Evolutionary conservation across 2,888 invertebrate genomes (phyloP), one percentile per base, ranked within the genome.

Genomic region (Tachina fera): DNA sequence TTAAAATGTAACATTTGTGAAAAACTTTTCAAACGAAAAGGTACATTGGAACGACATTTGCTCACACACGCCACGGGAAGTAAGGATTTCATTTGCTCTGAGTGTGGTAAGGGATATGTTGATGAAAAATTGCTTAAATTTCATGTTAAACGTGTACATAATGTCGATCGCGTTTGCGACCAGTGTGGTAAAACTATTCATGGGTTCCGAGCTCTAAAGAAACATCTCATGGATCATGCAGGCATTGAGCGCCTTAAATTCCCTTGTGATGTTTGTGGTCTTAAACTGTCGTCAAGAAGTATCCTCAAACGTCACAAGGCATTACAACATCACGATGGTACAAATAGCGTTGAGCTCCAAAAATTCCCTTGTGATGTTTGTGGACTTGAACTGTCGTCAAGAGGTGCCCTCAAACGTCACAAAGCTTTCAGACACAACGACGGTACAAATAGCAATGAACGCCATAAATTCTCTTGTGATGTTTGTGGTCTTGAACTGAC

Each of bases 41-140:
- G 80, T 0, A 86, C 83, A 10, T 83, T 89, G 9, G 84, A 88
- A 4, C 68, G 86, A 0, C 89, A 89, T 56, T 81, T 86, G 75
- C 83, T 88, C 4, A 88, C 87, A 9, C 89, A 89, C 31, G 65
- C 72, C 1, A 85, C 86, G 1, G 76, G 86, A 6, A 86, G 56
- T 51, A 87, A 84, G 9, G 87, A 89, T 41, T 87, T 84, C 56
- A 84, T 89, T 9, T 89, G 89, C 56, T 78, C 87, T 1, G 87
- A 88, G 10, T 89, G 89, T 43, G 89, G 89, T 0, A 89, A 89
- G 53, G 88, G 88, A 0, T 86, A 67, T 63, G 78, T 80, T 0
- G 76, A 79, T 1, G 87, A 81, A 65, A 82, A 67, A 63, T 85
- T 76, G 56, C 87, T 84, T 31, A 89, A 84, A 71, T 76, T 74